phyloP scores from a whole-genome alignment of 2,113 vertebrate genomes.

The Dasypus novemcinctus region DNA sequence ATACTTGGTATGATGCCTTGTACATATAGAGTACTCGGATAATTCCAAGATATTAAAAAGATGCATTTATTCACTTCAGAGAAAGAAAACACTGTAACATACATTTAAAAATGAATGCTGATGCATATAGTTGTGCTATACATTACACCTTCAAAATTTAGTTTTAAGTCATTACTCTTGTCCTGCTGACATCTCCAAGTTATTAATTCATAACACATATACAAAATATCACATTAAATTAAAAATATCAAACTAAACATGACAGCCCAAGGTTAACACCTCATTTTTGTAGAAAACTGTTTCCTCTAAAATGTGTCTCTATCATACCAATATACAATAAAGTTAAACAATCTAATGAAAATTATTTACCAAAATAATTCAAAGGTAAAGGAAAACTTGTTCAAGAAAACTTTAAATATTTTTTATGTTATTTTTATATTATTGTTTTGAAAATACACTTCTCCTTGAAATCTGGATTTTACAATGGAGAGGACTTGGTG shows the following conservation, averaged over 20 bases:
- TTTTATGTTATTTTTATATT: too few species aligned
- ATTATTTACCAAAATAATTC: background rate
- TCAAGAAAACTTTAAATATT: background rate
- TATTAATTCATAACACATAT: background rate
- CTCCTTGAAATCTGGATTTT: background rate
- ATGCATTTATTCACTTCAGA: background rate
- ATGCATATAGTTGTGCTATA: background rate
- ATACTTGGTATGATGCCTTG: background rate
- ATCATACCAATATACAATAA: background rate
- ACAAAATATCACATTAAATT: background rate
- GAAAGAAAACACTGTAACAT: background rate
- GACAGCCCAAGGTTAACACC: background rate
- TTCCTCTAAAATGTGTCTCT: background rate
- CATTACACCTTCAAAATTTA: background rate
- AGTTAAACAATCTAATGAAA: conserved; percentile 10
- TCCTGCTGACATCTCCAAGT: background rate
- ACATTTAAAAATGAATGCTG: background rate
- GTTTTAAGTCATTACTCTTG: background rate
- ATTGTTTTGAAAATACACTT: background rate
- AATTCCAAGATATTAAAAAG: background rate
- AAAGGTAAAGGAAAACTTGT: background rate
- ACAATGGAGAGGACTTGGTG: background rate
- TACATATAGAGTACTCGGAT: background rate
- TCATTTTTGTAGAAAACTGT: background rate
- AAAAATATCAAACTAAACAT: background rate